Percentiles rank a stretch among this genome's conserved stretches.
phyloP scores from a whole-genome alignment of 2,113 vertebrate genomes.

The Henicopernis longicauda region DNA sequence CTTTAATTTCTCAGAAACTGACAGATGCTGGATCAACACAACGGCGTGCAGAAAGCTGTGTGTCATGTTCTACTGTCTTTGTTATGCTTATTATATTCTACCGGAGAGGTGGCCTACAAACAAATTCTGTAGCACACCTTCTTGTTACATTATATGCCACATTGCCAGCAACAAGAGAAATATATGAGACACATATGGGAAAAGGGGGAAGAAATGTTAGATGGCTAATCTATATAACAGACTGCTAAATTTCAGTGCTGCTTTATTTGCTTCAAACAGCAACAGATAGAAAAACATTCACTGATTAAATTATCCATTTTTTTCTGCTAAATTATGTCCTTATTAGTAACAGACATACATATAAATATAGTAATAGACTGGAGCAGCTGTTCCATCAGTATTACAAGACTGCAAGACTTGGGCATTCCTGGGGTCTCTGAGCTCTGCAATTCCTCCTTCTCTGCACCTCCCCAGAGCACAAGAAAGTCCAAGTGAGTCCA shows the following conservation, averaged over 20 bases:
- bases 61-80: neutral
- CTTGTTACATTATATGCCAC: slow-evolving; percentile 29
- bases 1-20: slow-evolving; percentile 35
- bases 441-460: neutral
- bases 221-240: slow-evolving; percentile 4
- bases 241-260: neutral
- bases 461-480: neutral
- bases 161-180: neutral
- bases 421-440: neutral
- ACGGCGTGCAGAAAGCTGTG: neutral
- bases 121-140: slow-evolving; percentile 21
- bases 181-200: neutral
- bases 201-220: neutral
- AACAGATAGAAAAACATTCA: neutral
- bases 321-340: neutral
- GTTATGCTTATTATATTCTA: slow-evolving; percentile 2
- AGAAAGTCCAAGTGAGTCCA: neutral
- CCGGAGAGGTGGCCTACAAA: slow-evolving; percentile 12
- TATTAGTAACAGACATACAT: neutral
- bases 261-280: neutral
- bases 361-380: neutral
- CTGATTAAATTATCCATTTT: neutral
- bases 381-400: neutral
- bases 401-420: neutral
- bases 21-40: slow-evolving; percentile 1